These are phyloP conservation scores for Dicyrtoma fusca DNA, from an alignment of 2,888 invertebrate genomes.

Conservation along the genomic window DNA sequence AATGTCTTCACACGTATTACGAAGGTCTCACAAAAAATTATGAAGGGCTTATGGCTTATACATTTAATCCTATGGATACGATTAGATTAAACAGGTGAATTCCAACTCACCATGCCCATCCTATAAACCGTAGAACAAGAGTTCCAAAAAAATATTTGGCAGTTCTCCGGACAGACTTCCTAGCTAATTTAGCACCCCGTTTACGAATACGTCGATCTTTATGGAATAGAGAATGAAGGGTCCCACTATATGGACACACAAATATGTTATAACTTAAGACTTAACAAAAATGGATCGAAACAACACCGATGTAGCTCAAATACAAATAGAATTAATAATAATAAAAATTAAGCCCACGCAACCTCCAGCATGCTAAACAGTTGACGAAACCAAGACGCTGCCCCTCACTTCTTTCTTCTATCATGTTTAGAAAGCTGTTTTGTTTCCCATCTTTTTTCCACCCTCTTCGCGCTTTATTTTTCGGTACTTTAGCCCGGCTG, in stretches of 20 bases:
- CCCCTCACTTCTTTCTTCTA: background rate
- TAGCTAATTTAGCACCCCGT: slow-evolving; percentile 39
- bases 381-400: background rate
- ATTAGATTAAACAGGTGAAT: background rate
- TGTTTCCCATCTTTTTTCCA: background rate
- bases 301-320: too few relatives aligned
- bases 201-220: slow-evolving; percentile 43
- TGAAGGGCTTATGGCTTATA: too few relatives aligned
- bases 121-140: slow-evolving; percentile 51
- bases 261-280: too few relatives aligned
- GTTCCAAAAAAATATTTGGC: slow-evolving; percentile 52
- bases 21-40: background rate
- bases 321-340: too few relatives aligned
- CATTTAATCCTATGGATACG: background rate
- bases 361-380: slow-evolving; percentile 22
- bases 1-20: background rate
- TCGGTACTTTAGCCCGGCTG: slow-evolving; percentile 29
- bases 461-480: background rate
- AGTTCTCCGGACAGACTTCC: slow-evolving; percentile 30
- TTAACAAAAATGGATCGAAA: too few relatives aligned
- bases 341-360: too few relatives aligned
- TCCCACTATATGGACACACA: slow-evolving; percentile 36
- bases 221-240: slow-evolving; percentile 42
- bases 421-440: background rate
- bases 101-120: slow-evolving; percentile 41